Percentiles rank a stretch among this genome's conserved stretches.
Evolutionary conservation across 2,888 invertebrate species (phyloP).

Genomic region (Drosophila atripex): DNA sequence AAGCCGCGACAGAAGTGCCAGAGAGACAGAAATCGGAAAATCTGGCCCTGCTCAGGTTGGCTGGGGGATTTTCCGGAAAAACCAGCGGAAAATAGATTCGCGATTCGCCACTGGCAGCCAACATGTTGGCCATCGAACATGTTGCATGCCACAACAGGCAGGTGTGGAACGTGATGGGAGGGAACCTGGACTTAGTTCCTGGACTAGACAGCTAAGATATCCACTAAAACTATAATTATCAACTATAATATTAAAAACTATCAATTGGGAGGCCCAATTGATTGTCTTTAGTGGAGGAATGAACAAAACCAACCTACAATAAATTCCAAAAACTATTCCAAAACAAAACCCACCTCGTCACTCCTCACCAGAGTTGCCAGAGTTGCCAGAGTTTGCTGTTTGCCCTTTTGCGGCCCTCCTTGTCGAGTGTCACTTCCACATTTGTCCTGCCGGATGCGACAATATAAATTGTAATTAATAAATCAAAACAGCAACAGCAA

Average conservation of each 20-base stretch:
- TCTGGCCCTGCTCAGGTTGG: no score
- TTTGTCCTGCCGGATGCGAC: conserved; percentile 43
- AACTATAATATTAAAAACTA: no score
- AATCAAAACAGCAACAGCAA: conserved; percentile 68
- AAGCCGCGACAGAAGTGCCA: no score
- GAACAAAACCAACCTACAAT: no score
- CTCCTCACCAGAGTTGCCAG: background rate
- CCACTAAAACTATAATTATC: no score
- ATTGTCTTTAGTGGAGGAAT: no score
- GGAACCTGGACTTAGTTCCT: background rate
- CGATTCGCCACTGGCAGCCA: background rate
- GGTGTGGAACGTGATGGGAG: background rate
- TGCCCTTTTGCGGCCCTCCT: conserved; percentile 22
- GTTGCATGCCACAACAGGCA: conserved; percentile 3
- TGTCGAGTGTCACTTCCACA: conserved; percentile 61
- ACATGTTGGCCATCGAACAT: conserved; percentile 17
- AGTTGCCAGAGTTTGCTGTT: background rate
- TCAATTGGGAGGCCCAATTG: background rate
- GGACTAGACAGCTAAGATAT: no score
- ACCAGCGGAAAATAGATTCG: background rate
- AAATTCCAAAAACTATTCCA: no score
- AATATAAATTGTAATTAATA: conserved; percentile 75
- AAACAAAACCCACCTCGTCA: no score
- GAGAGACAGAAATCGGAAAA: no score
- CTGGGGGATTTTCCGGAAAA: background rate